Conservation (phyloP, 2,797 vertebrate genomes). For the Uromys caudimaculatus region DNA sequence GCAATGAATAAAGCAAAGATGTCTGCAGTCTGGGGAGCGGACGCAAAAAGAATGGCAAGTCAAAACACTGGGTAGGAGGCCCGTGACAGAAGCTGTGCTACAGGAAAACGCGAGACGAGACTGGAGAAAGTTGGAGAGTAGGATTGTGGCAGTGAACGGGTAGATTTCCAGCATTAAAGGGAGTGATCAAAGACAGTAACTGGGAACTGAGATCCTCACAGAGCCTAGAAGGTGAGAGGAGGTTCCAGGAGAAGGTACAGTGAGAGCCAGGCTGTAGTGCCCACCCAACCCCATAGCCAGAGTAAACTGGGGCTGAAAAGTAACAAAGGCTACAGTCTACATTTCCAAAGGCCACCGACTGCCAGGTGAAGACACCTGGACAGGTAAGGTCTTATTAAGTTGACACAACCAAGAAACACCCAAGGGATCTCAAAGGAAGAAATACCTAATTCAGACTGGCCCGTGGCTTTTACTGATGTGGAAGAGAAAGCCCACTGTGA, state of each 20-base stretch:
- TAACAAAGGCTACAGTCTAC: neutral
- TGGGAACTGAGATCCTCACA: neutral
- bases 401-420: neutral
- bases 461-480: neutral
- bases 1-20: neutral
- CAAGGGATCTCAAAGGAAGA: neutral
- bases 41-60: neutral
- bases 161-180: neutral
- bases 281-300: neutral
- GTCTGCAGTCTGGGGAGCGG: neutral
- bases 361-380: neutral
- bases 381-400: neutral
- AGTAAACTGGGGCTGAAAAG: no score
- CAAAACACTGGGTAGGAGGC: neutral
- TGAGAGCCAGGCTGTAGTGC: neutral
- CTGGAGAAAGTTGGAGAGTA: neutral
- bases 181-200: neutral
- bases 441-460: neutral
- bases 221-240: neutral
- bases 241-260: fast-evolving
- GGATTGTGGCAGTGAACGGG: neutral
- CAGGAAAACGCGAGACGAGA: neutral
- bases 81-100: neutral
- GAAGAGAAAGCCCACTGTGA: neutral
- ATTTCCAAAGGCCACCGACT: neutral